Conservation (phyloP, 2,888 invertebrate species). For the Disparrhopalites patrizii region DNA sequence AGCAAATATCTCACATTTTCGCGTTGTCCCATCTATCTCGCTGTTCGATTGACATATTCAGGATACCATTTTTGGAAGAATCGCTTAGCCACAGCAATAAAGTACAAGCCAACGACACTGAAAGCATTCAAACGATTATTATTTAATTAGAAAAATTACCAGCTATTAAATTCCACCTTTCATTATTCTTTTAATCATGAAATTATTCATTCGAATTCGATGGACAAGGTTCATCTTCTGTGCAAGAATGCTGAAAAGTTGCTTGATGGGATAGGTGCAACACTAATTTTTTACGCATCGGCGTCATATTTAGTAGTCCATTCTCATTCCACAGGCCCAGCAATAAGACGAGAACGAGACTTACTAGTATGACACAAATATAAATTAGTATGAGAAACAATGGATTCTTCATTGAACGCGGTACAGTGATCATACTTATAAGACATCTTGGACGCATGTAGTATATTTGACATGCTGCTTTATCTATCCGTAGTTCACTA, state of each 20-base stretch:
- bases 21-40: conserved; percentile 55
- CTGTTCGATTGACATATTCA: conserved; percentile 68
- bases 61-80: conserved; percentile 62
- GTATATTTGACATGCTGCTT: too few relatives aligned
- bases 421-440: too few relatives aligned
- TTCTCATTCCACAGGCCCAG: conserved; percentile 41
- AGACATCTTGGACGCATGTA: too few relatives aligned
- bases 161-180: background rate
- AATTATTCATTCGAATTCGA: background rate
- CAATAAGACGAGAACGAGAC: conserved; percentile 44
- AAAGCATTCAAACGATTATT: conserved; percentile 36
- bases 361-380: conserved; percentile 28
- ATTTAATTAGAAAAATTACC: conserved; percentile 24
- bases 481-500: too few relatives aligned
- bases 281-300: conserved; percentile 35
- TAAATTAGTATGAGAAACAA: background rate
- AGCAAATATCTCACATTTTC: conserved; percentile 50
- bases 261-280: conserved; percentile 36
- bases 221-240: conserved; percentile 22
- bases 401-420: too few relatives aligned
- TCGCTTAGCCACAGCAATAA: conserved; percentile 70
- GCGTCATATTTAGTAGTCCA: conserved; percentile 44
- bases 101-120: conserved; percentile 71
- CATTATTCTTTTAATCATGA: background rate
- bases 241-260: conserved; percentile 21